phyloP scores from a whole-genome alignment of 2,888 invertebrate species.

The Neoitamus cyanurus region DNA sequence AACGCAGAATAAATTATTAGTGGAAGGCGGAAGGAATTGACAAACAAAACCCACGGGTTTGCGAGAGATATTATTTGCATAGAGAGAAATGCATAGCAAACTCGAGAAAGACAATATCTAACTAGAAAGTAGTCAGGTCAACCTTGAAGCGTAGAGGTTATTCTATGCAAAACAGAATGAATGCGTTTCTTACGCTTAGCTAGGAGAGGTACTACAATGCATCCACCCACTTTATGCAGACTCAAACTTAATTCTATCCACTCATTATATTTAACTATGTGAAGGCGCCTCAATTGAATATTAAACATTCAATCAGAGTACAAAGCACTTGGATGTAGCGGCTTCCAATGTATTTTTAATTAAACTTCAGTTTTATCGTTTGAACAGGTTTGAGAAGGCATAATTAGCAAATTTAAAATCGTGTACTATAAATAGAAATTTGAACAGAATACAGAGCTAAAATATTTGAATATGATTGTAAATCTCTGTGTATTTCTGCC shows the following conservation, averaged over 20 bases:
- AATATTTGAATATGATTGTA: too few species aligned
- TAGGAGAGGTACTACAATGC: neutral
- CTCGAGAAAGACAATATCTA: neutral
- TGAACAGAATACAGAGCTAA: neutral
- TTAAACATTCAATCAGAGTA: neutral
- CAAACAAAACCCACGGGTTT: neutral
- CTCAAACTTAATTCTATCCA: neutral
- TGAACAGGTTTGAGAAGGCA: neutral
- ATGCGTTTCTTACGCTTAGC: neutral
- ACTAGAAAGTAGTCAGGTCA: neutral
- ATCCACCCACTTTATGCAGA: neutral
- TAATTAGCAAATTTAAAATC: neutral
- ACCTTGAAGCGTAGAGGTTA: neutral
- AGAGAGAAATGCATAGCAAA: neutral
- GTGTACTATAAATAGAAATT: neutral
- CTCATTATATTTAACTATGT: neutral
- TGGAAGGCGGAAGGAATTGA: neutral
- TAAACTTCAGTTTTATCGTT: neutral
- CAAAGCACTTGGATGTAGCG: neutral
- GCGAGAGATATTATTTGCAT: constrained; percentile 22
- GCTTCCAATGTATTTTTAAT: neutral
- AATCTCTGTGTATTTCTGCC: too few species aligned
- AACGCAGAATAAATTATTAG: constrained; percentile 10
- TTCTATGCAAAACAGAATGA: neutral
- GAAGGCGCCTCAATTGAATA: neutral